Conservation (phyloP, 1,140 invertebrate species). For the Bombus waltoni region DNA sequence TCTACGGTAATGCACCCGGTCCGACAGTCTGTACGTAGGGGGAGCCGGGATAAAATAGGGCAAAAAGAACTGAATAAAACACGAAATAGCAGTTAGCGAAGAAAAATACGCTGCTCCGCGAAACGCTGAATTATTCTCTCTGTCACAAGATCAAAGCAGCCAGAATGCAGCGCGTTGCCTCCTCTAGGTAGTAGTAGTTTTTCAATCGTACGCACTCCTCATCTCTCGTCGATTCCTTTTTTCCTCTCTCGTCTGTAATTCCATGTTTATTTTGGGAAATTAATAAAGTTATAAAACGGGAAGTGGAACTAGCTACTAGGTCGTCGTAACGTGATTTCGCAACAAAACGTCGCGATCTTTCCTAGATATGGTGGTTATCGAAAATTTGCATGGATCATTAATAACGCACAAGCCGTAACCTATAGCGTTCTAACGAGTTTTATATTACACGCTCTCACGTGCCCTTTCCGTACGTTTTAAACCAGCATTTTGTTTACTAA, state of each 20-base stretch:
- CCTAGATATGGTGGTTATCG: not conserved
- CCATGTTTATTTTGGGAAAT: slow-evolving; percentile 14
- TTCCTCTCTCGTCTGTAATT: slow-evolving; percentile 21
- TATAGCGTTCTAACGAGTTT: not conserved
- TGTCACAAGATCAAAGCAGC: slow-evolving; percentile 75
- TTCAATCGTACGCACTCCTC: slow-evolving; percentile 32
- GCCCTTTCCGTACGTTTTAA: not conserved
- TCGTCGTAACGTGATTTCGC: too few species aligned
- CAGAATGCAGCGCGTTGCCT: slow-evolving; percentile 58
- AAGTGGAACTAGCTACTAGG: not conserved
- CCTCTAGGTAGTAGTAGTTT: slow-evolving; percentile 17
- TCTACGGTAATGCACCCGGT: slow-evolving; percentile 78
- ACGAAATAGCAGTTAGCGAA: slow-evolving; percentile 73
- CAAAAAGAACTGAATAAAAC: slow-evolving; percentile 78
- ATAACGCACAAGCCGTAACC: not conserved
- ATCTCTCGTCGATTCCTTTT: slow-evolving; percentile 15
- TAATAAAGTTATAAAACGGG: slow-evolving; percentile 47
- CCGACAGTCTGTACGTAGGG: slow-evolving; percentile 71
- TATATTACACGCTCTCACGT: not conserved
- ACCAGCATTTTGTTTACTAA: not conserved
- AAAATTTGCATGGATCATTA: not conserved
- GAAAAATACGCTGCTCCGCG: slow-evolving; percentile 69
- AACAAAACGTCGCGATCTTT: too few species aligned
- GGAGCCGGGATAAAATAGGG: slow-evolving; percentile 73
- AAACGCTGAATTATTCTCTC: slow-evolving; percentile 77